These are phyloP conservation scores for Benthochromis sp. DNA, from an alignment of 2,113 vertebrate genomes.

Conservation along the genomic window DNA sequence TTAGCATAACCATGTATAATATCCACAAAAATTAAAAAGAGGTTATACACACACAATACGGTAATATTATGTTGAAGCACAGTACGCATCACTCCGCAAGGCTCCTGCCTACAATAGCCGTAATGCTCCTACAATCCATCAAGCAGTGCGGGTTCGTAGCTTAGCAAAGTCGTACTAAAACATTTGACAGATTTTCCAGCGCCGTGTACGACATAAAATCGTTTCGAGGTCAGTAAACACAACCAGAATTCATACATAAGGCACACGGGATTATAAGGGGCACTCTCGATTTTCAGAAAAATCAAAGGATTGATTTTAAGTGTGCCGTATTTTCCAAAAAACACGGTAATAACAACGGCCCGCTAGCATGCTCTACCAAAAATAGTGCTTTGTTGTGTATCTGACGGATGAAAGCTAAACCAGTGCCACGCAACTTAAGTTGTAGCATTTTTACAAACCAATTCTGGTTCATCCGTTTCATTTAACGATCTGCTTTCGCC, in stretches of 20 bases:
- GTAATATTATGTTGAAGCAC: too few relatives aligned
- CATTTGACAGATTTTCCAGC: rapidly evolving
- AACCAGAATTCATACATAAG: background rate
- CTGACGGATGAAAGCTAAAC: rapidly evolving
- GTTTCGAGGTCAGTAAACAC: background rate
- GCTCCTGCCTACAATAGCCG: rapidly evolving
- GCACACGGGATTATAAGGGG: too few relatives aligned
- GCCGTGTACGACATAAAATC: rapidly evolving
- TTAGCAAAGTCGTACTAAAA: rapidly evolving
- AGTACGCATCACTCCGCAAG: rapidly evolving
- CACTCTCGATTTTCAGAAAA: too few relatives aligned
- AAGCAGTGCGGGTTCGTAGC: rapidly evolving
- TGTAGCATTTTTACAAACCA: background rate
- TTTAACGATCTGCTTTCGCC: rapidly evolving
- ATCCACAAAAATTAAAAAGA: background rate
- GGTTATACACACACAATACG: background rate
- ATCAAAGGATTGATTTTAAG: too few relatives aligned
- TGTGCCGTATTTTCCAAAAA: too few relatives aligned
- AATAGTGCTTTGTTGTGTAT: background rate
- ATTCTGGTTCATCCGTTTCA: rapidly evolving
- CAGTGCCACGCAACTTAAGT: rapidly evolving
- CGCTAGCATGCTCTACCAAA: rapidly evolving
- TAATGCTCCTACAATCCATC: too few relatives aligned
- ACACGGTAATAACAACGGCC: rapidly evolving
- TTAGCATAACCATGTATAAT: background rate